Evolutionary conservation across 2,113 vertebrate species (phyloP), one percentile per base, ranked within the genome.

Genomic region (Psilopsiagon aurifrons): DNA sequence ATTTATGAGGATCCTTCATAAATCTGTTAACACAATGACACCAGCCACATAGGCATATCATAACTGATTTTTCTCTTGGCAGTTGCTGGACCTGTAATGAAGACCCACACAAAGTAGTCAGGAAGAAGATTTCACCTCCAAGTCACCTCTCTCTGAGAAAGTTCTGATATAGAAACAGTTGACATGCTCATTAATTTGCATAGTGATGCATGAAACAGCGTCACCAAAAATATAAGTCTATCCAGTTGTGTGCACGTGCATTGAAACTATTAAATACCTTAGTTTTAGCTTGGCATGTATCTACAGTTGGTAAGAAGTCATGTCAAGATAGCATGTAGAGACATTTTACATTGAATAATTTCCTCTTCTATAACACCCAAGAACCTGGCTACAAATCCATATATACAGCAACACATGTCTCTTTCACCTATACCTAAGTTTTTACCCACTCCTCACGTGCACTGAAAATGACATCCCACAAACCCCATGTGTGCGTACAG

Each of bases 321-420:
- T 3, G 28, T 6, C 55, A 75, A 85, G n/a, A 47, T 10, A 68
- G 55, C 3, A 1, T 0, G 2, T 3, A 76, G 39, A 51, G 1
- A 12, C 2, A 7, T 74, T 76, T 63, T 44, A 84, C 10, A 4
- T 5, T 9, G 18, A 68, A 47, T 66, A 31, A 88, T 9, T 6
- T 67, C 33, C 55, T 83, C 17, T 67, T 74, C 60, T 46, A 0
- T n/a, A 67, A 47, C 13, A 9, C 29, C 63, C 11, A 29, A 25
- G 8, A 25, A 77, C 6, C 39, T 43, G 13, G 4, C 10, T 1
- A 4, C 3, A 5, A 84, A 78, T 28, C 31, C 27, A 59, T 20
- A 35, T 2, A 52, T 1, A 39, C 8, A 78, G 29, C 27, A 46
- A 64, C 7, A 60, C 0, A 39, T 39, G 0, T 2, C 18, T 2